Percentiles rank a stretch among this genome's conserved stretches.
Conservation (phyloP, 23 tunicate genomes). For the Trididemnum clinides region DNA sequence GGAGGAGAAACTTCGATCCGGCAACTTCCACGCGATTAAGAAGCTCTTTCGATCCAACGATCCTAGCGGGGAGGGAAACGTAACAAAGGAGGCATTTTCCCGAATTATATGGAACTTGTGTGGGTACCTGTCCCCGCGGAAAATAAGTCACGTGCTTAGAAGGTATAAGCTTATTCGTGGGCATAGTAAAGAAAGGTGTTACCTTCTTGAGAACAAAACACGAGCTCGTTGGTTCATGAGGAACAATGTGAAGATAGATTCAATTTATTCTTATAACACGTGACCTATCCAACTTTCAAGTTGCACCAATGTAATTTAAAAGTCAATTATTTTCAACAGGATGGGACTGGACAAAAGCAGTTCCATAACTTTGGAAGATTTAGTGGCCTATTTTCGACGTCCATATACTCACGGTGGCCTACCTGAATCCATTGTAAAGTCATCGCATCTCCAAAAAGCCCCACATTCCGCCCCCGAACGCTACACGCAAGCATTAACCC, state of each 20-base stretch:
- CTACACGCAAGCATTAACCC: not conserved
- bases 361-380: conserved; percentile 60
- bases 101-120: conserved; percentile 80
- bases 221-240: too few relatives aligned
- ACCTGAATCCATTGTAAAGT: not conserved
- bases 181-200: too few relatives aligned
- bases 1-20: conserved; percentile 66
- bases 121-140: conserved; percentile 74
- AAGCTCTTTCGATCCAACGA: conserved; percentile 85
- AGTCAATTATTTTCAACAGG: too few relatives aligned
- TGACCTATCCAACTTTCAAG: too few relatives aligned
- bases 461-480: conserved; percentile 53
- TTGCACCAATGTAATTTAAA: too few relatives aligned
- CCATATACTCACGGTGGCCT: conserved; percentile 43
- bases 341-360: conserved; percentile 58
- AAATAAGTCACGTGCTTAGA: conserved; percentile 58
- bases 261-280: too few relatives aligned
- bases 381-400: conserved; percentile 43
- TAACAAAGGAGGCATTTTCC: conserved; percentile 86
- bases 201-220: too few relatives aligned
- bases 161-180: conserved; percentile 62
- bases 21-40: conserved; percentile 52
- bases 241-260: too few relatives aligned
- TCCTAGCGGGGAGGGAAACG: conserved; percentile 81
- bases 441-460: conserved; percentile 15